A percentile compares a stretch with the other conserved stretches of the same genome.
phyloP scores from a whole-genome alignment of 1,140 invertebrate species.

The Campodea augens region DNA sequence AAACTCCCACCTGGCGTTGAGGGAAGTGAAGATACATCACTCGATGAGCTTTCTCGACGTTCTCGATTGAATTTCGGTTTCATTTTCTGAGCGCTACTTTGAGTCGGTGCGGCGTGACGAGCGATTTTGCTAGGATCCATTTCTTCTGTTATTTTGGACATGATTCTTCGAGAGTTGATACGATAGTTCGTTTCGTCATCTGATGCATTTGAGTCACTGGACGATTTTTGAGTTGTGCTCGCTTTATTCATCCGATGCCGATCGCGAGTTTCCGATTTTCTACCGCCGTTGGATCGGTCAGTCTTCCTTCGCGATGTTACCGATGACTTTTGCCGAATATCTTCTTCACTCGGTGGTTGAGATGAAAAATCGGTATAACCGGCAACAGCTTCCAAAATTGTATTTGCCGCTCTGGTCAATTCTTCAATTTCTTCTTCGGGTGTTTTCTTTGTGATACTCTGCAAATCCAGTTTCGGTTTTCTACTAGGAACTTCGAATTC shows the following conservation, averaged over 20 bases:
- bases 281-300: background rate
- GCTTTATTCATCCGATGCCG: too few species aligned
- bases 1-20: background rate
- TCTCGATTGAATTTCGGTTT: background rate
- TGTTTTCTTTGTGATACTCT: too few species aligned
- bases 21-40: background rate
- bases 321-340: background rate
- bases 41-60: background rate
- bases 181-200: background rate
- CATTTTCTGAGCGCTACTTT: background rate
- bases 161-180: background rate
- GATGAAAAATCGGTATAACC: conserved; percentile 24
- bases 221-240: background rate
- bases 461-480: background rate
- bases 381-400: conserved; percentile 29
- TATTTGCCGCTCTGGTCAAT: conserved; percentile 29
- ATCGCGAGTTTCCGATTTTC: background rate
- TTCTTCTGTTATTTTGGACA: background rate
- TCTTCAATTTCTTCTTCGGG: too few species aligned
- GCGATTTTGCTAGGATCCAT: background rate
- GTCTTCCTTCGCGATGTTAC: background rate
- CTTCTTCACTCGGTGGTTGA: background rate
- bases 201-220: background rate
- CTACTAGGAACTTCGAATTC: background rate
- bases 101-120: background rate